phyloP scores from a whole-genome alignment of 2,888 invertebrate genomes.

The Fragum fragum region DNA sequence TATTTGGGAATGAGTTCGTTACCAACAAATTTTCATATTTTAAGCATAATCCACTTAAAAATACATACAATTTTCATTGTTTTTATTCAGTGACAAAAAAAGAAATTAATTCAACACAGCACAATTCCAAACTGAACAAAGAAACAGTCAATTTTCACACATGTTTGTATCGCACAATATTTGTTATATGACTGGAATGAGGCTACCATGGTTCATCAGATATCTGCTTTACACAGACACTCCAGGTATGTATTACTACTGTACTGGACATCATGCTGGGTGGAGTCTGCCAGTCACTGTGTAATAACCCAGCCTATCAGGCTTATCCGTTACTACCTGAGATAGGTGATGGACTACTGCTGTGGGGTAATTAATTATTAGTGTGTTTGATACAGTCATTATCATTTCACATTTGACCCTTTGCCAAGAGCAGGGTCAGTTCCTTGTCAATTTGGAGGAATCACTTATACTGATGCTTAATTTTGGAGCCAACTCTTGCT shows the following conservation, averaged over 20 bases:
- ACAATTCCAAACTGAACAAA: not conserved
- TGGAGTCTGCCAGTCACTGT: slow-evolving; percentile 10
- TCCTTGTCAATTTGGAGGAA: too few relatives aligned
- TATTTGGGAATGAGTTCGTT: too few relatives aligned
- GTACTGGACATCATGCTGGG: slow-evolving; percentile 31
- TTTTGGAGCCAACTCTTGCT: too few relatives aligned
- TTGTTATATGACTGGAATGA: not conserved
- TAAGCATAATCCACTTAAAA: too few relatives aligned
- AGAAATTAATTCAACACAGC: too few relatives aligned
- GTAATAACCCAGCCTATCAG: slow-evolving; percentile 22
- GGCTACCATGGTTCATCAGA: not conserved
- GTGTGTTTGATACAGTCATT: not conserved
- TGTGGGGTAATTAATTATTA: slow-evolving; percentile 2
- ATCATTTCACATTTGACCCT: not conserved
- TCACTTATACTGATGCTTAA: too few relatives aligned
- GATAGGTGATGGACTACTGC: slow-evolving; percentile 9
- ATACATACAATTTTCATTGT: too few relatives aligned
- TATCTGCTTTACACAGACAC: not conserved
- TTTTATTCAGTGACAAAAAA: too few relatives aligned
- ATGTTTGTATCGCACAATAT: not conserved
- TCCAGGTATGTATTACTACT: not conserved
- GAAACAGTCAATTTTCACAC: not conserved
- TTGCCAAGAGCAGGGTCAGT: not conserved
- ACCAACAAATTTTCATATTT: too few relatives aligned
- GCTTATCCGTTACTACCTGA: slow-evolving; percentile 12